Conservation (phyloP, 1,140 invertebrate genomes). For the Leucophenga varia region DNA sequence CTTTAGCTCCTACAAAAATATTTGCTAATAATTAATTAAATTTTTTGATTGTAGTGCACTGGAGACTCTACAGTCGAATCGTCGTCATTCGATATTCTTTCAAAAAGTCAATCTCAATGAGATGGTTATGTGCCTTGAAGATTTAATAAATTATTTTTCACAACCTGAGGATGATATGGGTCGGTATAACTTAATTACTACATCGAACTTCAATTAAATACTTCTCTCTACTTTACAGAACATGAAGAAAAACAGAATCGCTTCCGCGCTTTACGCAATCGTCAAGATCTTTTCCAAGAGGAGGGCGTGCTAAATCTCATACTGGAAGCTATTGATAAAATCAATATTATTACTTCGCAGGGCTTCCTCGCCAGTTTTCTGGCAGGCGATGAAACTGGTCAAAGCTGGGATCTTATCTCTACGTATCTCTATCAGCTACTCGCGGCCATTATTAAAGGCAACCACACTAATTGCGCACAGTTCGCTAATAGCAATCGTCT, state of each 20-base stretch:
- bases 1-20: not conserved
- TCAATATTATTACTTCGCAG: slow-evolving; percentile 91
- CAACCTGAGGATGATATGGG: slow-evolving; percentile 98
- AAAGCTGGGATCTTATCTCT: slow-evolving; percentile 95
- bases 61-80: slow-evolving; percentile 86
- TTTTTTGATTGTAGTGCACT: slow-evolving; percentile 73
- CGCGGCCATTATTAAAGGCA: slow-evolving; percentile 99
- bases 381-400: slow-evolving; percentile 83
- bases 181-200: no score
- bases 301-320: slow-evolving; percentile 99
- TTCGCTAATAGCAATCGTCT: slow-evolving; percentile 98
- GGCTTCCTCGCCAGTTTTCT: slow-evolving; percentile 81
- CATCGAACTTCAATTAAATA: not conserved
- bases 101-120: slow-evolving; percentile 88
- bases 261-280: slow-evolving; percentile 91
- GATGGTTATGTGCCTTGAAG: slow-evolving; percentile 97
- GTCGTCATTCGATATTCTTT: slow-evolving; percentile 80
- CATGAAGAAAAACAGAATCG: slow-evolving; percentile 98
- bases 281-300: slow-evolving; percentile 99
- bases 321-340: slow-evolving; percentile 98
- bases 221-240: slow-evolving; percentile 66
- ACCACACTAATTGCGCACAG: slow-evolving; percentile 98
- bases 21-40: not conserved
- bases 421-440: no score
- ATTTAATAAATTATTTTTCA: slow-evolving; percentile 99